Percentiles rank a stretch among this genome's conserved stretches.
These are phyloP conservation scores for Notiomystis cincta DNA, from an alignment of 2,113 vertebrate genomes.

Conservation along the genomic window DNA sequence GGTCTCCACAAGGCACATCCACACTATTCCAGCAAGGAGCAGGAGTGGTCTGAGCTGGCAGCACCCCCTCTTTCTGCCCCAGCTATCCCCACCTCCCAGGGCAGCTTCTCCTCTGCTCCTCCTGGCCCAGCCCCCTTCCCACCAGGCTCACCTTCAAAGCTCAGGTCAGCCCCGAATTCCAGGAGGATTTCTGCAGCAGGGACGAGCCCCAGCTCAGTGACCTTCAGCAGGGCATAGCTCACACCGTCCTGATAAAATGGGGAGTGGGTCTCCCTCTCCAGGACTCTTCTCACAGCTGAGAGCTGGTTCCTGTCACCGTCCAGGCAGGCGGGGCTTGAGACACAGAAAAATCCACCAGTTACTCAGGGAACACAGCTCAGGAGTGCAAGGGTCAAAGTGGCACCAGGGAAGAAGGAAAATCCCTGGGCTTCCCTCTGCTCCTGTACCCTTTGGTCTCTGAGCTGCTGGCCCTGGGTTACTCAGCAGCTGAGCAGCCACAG, in stretches of 20 bases:
- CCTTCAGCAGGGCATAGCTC: slow-evolving; percentile 87
- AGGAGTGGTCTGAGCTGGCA: not conserved
- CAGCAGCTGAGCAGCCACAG: rapidly evolving
- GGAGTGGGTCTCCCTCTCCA: slow-evolving; percentile 84
- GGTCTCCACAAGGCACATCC: not conserved
- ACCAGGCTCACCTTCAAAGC: slow-evolving; percentile 82
- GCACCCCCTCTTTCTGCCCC: not conserved
- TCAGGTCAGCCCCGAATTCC: slow-evolving; percentile 81
- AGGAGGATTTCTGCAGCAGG: slow-evolving; percentile 80
- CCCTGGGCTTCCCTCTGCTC: not conserved
- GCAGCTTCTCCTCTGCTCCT: not conserved
- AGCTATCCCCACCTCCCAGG: not conserved
- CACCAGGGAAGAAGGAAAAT: not conserved
- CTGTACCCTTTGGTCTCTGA: not conserved
- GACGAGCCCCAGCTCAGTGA: slow-evolving; percentile 81
- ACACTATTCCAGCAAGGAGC: not conserved
- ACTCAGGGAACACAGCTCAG: rapidly evolving
- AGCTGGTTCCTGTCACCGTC: slow-evolving; percentile 61
- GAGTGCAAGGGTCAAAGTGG: not conserved
- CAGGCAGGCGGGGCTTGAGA: slow-evolving; percentile 30
- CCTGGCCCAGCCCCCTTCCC: not conserved
- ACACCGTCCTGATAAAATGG: slow-evolving; percentile 85
- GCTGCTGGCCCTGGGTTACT: not conserved
- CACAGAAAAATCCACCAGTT: not conserved
- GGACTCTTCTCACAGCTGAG: slow-evolving; percentile 71